These are phyloP conservation scores for Yponomeuta plumbellus DNA, from an alignment of 2,888 invertebrate species.

Conservation along the genomic window DNA sequence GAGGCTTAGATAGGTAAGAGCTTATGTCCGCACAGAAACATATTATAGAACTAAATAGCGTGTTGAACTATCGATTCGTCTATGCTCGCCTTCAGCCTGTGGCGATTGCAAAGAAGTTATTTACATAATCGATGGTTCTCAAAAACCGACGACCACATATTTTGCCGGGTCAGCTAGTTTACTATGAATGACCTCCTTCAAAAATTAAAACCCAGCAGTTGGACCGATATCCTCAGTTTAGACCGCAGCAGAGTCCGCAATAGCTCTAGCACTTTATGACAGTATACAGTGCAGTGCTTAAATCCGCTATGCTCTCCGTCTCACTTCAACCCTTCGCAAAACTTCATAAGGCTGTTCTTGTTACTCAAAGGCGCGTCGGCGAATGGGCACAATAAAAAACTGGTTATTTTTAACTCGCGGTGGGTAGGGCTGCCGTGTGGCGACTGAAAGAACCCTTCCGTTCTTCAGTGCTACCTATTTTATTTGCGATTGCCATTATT, in stretches of 20 bases:
- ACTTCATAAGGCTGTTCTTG: slow-evolving; percentile 59
- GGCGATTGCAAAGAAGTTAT: no score
- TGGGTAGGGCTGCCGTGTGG: slow-evolving; percentile 58
- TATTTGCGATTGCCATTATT: slow-evolving; percentile 24
- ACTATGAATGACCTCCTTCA: no score
- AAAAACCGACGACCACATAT: no score
- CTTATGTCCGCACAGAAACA: no score
- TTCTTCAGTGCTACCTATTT: slow-evolving; percentile 46
- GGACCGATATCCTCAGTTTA: not conserved
- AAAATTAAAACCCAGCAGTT: not conserved
- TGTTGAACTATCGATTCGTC: no score
- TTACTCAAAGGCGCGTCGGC: slow-evolving; percentile 59
- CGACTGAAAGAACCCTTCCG: slow-evolving; percentile 61
- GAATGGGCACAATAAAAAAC: slow-evolving; percentile 60
- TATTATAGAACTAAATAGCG: no score
- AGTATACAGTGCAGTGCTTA: slow-evolving; percentile 62
- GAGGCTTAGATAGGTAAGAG: no score
- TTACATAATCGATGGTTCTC: no score
- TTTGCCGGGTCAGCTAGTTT: no score
- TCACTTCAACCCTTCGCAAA: slow-evolving; percentile 49
- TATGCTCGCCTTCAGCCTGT: no score
- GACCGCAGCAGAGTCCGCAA: slow-evolving; percentile 5
- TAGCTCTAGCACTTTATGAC: slow-evolving; percentile 31
- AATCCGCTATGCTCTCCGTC: slow-evolving; percentile 64
- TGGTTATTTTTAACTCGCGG: slow-evolving; percentile 71